These are phyloP conservation scores for Falco novaeseelandiae DNA, from an alignment of 2,797 vertebrate species.

Conservation along the genomic window DNA sequence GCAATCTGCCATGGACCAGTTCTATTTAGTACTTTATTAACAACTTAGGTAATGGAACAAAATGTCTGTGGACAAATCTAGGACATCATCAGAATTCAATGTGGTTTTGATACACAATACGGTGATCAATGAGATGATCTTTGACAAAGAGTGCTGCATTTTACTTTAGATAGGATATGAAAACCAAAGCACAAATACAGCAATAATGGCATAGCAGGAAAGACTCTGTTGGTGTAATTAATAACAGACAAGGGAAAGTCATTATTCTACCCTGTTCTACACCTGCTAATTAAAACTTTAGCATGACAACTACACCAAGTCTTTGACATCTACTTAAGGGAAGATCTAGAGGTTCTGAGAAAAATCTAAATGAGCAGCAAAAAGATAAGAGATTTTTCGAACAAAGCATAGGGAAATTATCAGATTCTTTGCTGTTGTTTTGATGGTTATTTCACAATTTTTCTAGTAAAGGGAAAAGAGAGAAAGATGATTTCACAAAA, in stretches of 20 bases:
- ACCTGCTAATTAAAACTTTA: background rate
- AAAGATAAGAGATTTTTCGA: background rate
- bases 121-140: background rate
- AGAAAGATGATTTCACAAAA: background rate
- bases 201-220: background rate
- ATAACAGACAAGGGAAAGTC: background rate
- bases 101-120: background rate
- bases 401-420: background rate
- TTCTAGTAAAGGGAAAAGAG: background rate
- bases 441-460: background rate
- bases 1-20: background rate
- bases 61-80: background rate
- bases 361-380: background rate
- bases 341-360: background rate
- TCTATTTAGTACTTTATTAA: background rate
- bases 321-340: background rate
- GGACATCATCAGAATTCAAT: background rate
- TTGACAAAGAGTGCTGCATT: background rate
- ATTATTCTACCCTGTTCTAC: background rate
- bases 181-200: background rate
- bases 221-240: background rate
- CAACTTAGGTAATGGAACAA: background rate
- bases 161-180: background rate
- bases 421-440: background rate
- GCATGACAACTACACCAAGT: background rate